Evolutionary conservation across 2,888 invertebrate genomes (phyloP).

Genomic region (Allophyes oxyacanthae): DNA sequence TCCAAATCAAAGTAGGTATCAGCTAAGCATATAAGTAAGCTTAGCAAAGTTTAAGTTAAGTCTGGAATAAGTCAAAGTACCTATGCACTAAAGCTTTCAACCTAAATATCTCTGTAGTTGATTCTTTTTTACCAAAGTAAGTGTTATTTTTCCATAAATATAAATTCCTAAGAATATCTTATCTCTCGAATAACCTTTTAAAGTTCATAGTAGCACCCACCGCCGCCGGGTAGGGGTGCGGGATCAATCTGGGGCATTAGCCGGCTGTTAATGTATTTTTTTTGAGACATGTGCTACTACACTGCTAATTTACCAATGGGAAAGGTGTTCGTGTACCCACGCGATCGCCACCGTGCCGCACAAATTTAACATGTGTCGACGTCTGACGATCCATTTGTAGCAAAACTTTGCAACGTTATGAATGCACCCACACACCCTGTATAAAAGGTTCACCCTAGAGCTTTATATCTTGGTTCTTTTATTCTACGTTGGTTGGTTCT

Average conservation of each 20-base stretch:
- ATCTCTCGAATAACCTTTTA: conserved; percentile 11
- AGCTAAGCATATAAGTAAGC: too few relatives aligned
- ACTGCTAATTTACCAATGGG: conserved; percentile 80
- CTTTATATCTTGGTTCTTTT: too few relatives aligned
- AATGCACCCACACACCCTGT: too few relatives aligned
- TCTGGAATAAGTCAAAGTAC: too few relatives aligned
- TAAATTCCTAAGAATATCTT: background rate
- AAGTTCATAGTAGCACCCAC: conserved; percentile 15
- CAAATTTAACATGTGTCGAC: conserved; percentile 60
- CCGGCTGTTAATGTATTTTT: conserved; percentile 87
- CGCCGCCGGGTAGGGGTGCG: conserved; percentile 48
- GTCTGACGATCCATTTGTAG: conserved; percentile 37
- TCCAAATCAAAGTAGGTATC: too few relatives aligned
- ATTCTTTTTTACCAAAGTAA: too few relatives aligned
- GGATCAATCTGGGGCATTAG: conserved; percentile 72
- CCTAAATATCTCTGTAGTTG: too few relatives aligned
- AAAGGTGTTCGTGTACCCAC: conserved; percentile 61
- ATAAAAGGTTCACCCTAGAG: too few relatives aligned
- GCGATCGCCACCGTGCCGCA: conserved; percentile 27
- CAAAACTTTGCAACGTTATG: conserved; percentile 34
- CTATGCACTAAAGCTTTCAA: too few relatives aligned
- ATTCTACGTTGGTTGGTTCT: too few relatives aligned
- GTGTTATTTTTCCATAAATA: too few relatives aligned
- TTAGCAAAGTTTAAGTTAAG: too few relatives aligned
- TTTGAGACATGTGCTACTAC: conserved; percentile 82